These are phyloP conservation scores for Saxicola maurus DNA, from an alignment of 2,797 vertebrate species.

Conservation along the genomic window DNA sequence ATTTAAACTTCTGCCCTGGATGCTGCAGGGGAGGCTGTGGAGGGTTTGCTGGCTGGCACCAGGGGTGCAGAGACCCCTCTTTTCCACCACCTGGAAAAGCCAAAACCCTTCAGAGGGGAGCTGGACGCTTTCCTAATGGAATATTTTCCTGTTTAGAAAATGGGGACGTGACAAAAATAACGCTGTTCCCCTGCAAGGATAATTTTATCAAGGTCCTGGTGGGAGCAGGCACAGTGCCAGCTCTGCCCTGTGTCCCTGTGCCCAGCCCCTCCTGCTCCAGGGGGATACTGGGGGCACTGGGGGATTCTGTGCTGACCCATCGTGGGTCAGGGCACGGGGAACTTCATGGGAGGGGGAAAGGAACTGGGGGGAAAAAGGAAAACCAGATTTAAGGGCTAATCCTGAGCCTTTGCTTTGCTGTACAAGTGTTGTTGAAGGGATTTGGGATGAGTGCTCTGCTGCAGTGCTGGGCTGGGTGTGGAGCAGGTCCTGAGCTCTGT, in stretches of 20 bases:
- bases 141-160: neutral
- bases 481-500: neutral
- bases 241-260: rapidly evolving
- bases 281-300: neutral
- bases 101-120: neutral
- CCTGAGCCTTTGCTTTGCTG: neutral
- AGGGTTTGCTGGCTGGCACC: neutral
- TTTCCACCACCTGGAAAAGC: neutral
- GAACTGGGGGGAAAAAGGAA: neutral
- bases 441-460: neutral
- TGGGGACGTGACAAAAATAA: neutral
- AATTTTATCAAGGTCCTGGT: neutral
- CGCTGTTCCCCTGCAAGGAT: neutral
- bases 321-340: rapidly evolving
- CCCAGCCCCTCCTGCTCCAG: neutral
- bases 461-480: neutral
- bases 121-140: neutral
- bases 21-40: neutral
- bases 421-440: rapidly evolving
- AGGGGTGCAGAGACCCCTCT: neutral
- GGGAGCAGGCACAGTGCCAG: neutral
- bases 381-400: neutral
- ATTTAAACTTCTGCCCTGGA: rapidly evolving
- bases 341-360: rapidly evolving
- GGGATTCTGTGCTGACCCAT: rapidly evolving